Evolutionary conservation across 2,113 vertebrate species (phyloP), one percentile per base, ranked within the genome.

Genomic region (Ciconia stormi): DNA sequence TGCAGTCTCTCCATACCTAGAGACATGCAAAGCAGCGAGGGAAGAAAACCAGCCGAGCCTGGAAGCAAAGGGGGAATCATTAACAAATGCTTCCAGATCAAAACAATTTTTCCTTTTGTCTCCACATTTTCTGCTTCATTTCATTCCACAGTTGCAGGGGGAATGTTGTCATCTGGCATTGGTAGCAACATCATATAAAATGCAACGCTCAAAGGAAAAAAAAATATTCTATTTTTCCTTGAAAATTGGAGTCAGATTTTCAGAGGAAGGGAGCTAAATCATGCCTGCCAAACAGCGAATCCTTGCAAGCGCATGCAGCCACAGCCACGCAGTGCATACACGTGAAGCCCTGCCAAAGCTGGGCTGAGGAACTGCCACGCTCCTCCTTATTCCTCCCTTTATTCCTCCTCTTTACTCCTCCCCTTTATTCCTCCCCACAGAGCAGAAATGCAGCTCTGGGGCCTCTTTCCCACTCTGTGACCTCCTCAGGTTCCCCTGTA

Each of bases 221-320:
- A 88, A 79, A 36, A 2, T 2, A 29, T 5, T 71, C 61, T 72
- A 76, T 93, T 82, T 95, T 93, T 74, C 3, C 83, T 85, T 49
- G 50, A 84, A 96, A 95, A 95, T 87, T 92, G 44, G 94, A 96
- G 49, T 93, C 86, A 92, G 52, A 85, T 91, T 97, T 92, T 95
- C 66, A 65, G 46, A 90, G 42, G 38, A 84, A 91, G 25, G 25
- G 36, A 92, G 73, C 15, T 92, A 69, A 76, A 56, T 82, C 30
- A 18, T 56, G 34, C 44, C 65, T 97, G 80, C 87, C 84, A 96
- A 82, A 49, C 12, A 85, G 25, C 0, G 3, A 92, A 87, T 95
- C 77, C 77, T 89, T 85, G 72, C 49, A 92, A 72, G 81, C 61
- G 3, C 86, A 95, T 1, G 4, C 61, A 92, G 72, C 47, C 81